Evolutionary conservation across 2,113 vertebrate genomes (phyloP).

Genomic region (Turdus rufiventris): DNA sequence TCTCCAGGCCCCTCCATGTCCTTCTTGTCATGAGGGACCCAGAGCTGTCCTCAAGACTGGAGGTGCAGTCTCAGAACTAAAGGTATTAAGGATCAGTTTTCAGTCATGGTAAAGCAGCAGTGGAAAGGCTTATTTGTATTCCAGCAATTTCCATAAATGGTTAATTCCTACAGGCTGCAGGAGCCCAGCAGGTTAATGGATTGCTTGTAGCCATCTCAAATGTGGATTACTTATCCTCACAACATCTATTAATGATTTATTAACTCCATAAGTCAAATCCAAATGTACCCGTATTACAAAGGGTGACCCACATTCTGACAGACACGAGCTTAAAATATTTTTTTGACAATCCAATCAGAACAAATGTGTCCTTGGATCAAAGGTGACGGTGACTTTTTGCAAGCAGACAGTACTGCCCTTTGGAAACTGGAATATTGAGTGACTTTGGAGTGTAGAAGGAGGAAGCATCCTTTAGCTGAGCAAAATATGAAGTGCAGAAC

Average conservation of each 20-base stretch:
- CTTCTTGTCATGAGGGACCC: accelerated
- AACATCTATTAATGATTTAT: conserved; percentile 28
- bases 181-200: conserved; percentile 22
- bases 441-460: not conserved
- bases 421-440: not conserved
- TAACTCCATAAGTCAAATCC: not conserved
- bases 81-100: not conserved
- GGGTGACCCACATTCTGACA: not conserved
- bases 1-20: accelerated
- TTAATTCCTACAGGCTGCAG: not conserved
- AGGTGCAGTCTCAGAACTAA: not conserved
- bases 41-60: not conserved
- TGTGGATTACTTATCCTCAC: not conserved
- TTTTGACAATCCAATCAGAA: not conserved
- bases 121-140: not conserved
- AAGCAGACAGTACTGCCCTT: not conserved
- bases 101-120: not conserved
- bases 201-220: not conserved
- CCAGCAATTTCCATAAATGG: not conserved
- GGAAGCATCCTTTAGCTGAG: not conserved
- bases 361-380: not conserved
- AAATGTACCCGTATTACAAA: not conserved
- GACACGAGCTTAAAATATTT: not conserved
- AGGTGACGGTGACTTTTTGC: not conserved
- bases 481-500: not conserved